Base-by-base conservation (phyloP, 1,140 invertebrate genomes). In the Nephila pilipes region DNA sequence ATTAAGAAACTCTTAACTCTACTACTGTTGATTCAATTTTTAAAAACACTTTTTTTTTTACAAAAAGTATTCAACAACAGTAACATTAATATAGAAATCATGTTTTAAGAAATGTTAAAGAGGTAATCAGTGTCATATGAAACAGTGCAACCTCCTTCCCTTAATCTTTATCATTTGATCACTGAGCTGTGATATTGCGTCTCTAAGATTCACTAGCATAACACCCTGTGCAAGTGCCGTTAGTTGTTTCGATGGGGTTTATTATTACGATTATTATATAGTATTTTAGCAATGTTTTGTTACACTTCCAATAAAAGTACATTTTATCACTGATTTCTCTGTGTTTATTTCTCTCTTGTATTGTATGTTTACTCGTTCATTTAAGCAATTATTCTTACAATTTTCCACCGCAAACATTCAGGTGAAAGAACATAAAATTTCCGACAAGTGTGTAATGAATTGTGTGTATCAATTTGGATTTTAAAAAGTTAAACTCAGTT, bases 301-400 rank as follows among this genome's bases (percentile, higher is more conserved):
- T 87, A 87, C 85, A 87, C 85, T 65, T 58, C 85, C 85, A 69
- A 87, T 65, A 29, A 87, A 87, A 87, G 58, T 63, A 87, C 85
- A 87, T 87, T 87, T 87, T 87, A 87, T 87, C 85, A 87, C 85
- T 87, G 80, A 81, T 75, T 5, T 29, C 46, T 46, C 46, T 46
- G 46, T 12, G 20, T 29, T 32, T 6, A 29, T 75, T 36, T 75
- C 14, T 20, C 14, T 36, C n/a, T 69, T 32, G n/a, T 75, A 18
- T 12, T 75, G 16, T 75, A 16, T 18, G 1, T 16, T 18, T 2
- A 75, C 29, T 32, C 20, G 20, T 60, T 22, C 46, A 46, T 46
- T 46, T 46, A 6, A 46, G 12, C 6, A 46, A 46, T 46, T 10
- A 0, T 46, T 65, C 2, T 12, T n/a, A 65, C 12, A 25, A 29